Conservation (phyloP, 2,113 vertebrate genomes). For the Sula dactylatra region DNA sequence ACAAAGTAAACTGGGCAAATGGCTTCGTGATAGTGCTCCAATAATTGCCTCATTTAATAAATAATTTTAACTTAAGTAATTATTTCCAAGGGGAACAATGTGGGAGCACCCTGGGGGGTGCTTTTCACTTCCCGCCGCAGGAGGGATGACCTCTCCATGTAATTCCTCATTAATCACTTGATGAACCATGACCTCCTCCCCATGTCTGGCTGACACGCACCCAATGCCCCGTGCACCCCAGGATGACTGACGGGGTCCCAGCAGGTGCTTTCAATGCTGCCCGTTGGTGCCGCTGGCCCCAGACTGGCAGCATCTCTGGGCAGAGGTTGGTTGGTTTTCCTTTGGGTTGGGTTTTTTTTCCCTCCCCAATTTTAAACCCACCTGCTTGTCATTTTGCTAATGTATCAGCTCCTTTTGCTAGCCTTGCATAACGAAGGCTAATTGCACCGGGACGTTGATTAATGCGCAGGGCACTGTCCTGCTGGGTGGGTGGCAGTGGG, state of each 20-base stretch:
- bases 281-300: accelerated
- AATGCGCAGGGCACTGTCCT: not conserved
- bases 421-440: not conserved
- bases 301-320: not conserved
- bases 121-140: not conserved
- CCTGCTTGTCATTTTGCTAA: accelerated
- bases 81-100: constrained; percentile 54
- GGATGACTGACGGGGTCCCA: accelerated
- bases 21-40: constrained; percentile 14
- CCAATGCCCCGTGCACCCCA: accelerated
- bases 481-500: not conserved
- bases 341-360: not conserved
- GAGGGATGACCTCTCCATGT: not conserved
- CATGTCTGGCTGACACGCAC: accelerated
- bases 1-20: constrained; percentile 40
- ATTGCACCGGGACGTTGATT: not conserved
- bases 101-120: not conserved
- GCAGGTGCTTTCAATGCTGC: accelerated
- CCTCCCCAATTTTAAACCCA: not conserved
- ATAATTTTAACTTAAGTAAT: constrained; percentile 68
- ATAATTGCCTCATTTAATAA: constrained; percentile 71
- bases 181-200: accelerated
- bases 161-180: constrained; percentile 54
- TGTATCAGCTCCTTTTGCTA: not conserved
- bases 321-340: not conserved